Conservation (phyloP, 2,113 vertebrate species). For the Tichodroma muraria region DNA sequence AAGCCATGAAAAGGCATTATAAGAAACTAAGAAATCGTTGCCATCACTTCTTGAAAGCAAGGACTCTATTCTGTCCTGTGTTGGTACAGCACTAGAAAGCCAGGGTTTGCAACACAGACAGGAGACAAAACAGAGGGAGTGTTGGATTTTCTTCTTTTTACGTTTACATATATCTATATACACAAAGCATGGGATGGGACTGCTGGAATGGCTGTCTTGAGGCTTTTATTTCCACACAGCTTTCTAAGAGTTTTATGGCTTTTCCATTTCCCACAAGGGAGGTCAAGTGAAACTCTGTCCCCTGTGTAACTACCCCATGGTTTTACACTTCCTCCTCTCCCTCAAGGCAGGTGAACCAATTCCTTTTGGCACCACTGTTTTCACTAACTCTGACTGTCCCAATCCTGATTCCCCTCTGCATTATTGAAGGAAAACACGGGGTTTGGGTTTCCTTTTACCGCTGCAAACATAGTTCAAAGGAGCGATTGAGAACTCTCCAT, state of each 20-base stretch:
- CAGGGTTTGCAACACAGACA: not conserved
- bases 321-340: not conserved
- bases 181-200: too few relatives aligned
- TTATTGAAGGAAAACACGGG: not conserved
- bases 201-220: too few relatives aligned
- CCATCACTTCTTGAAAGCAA: not conserved
- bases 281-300: not conserved
- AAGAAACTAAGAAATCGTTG: not conserved
- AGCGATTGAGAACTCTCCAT: not conserved
- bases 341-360: not conserved
- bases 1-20: not conserved
- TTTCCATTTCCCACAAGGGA: too few relatives aligned
- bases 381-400: not conserved
- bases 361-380: not conserved
- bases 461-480: slow-evolving; percentile 34
- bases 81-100: not conserved
- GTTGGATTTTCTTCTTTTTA: too few relatives aligned
- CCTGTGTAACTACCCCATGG: not conserved
- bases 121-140: not conserved
- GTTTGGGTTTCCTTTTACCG: not conserved
- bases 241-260: too few relatives aligned
- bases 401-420: not conserved
- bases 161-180: too few relatives aligned
- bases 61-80: accelerated
- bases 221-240: too few relatives aligned